Base-by-base conservation (phyloP, 2,113 vertebrate species). In the Struthidea cinerea region DNA sequence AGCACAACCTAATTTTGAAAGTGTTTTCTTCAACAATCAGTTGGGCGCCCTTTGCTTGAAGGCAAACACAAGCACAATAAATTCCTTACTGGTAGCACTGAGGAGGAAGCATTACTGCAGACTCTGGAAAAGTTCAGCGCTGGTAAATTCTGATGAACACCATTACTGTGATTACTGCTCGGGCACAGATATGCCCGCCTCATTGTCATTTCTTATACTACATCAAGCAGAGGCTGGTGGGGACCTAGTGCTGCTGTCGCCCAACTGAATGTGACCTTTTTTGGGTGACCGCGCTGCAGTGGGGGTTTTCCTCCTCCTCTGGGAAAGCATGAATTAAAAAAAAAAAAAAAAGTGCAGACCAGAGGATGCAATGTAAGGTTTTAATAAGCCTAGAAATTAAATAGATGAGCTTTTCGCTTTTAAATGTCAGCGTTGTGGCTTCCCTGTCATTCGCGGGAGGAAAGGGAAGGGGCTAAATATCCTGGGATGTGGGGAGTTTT, bases 161-260 rank as follows among this genome's bases (percentile, higher is more conserved):
- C 98, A 99, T 99, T 99, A 99, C 98, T 98, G 97, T 98, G 98
- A 99, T 99, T 99, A 99, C 94, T 93, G 97, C 80, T 93, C 35
- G 96, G 95, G 95, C 97, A 97, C 95, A 97, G 97, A 98, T 98
- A 98, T 98, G 98, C 97, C 98, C 68, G 98, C 98, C 98, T 97
- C 94, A 91, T 98, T 99, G 99, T 99, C 99, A 99, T 96, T 96
- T 99, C 97, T 93, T 47, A 97, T 99, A 96, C 96, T 97, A 84
- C 97, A 97, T 98, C 98, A 98, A 98, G 96, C 93, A 52, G 57
- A 81, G 94, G 97, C 96, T 96, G 96, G 92, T 97, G 95, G 94
- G 97, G 95, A 91, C 96, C 97, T 87, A 84, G 90, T 73, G 37
- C 83, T 97, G 95, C 96, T 97, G 96, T 96, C 94, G 90, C 97